Percentiles rank a stretch among this genome's conserved stretches.
Evolutionary conservation across 2,113 vertebrate genomes (phyloP).

Genomic region (Pardalotus punctatus): DNA sequence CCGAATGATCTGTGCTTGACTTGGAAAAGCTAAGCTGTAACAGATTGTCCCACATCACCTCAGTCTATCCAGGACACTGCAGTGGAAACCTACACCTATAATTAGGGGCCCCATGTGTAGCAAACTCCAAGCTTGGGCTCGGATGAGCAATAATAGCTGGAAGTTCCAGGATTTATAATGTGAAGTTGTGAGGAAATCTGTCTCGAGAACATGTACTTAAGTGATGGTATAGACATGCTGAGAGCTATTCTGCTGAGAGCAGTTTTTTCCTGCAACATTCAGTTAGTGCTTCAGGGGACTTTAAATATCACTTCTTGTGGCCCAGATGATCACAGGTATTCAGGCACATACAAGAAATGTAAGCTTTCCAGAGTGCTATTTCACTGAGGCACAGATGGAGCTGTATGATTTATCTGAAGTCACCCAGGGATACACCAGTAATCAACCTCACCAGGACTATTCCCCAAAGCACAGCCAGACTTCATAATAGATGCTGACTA

Average conservation of each 20-base stretch:
- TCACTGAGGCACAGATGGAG: constrained; percentile 17
- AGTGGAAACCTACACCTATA: not conserved
- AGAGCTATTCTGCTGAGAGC: constrained; percentile 31
- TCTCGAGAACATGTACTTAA: constrained; percentile 10
- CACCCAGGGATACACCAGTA: constrained; percentile 16
- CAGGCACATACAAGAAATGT: not conserved
- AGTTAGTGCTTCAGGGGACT: constrained; percentile 26
- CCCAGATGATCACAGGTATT: constrained; percentile 21
- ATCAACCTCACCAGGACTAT: not conserved
- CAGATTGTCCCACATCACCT: not conserved
- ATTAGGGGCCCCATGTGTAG: not conserved
- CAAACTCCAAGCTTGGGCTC: not conserved
- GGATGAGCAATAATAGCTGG: not conserved
- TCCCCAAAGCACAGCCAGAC: constrained; percentile 14
- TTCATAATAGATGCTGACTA: constrained; percentile 35
- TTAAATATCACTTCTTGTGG: constrained; percentile 42
- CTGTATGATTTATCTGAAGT: constrained; percentile 36
- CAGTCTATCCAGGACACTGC: not conserved
- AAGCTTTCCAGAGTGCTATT: not conserved
- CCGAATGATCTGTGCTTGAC: rapidly evolving
- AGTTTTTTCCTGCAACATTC: constrained; percentile 24
- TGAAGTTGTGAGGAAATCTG: not conserved
- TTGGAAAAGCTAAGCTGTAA: not conserved
- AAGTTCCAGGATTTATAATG: not conserved
- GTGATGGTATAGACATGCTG: constrained; percentile 21